Base-by-base conservation (phyloP, 2,888 invertebrate species). In the Eupithecia centaureata region DNA sequence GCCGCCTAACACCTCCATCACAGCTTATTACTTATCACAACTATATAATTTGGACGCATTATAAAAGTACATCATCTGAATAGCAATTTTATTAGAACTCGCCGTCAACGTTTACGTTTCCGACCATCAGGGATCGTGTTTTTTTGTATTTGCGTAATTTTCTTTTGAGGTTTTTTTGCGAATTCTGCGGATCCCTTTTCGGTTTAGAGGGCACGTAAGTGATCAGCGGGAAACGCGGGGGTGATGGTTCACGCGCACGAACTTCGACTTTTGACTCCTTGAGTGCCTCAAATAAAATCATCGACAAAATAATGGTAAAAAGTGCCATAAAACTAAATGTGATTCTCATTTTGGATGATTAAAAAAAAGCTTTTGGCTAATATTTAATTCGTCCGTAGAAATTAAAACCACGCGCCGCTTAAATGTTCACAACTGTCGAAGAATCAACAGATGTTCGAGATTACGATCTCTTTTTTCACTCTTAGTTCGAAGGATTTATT, bases 11-110 rank as follows among this genome's bases (percentile, higher is more conserved):
- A 73, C 75, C 71, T 76, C 71, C 79, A 79, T 79, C 79, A 79
- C 79, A 77, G 54, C 75, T 65, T 88, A 72, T 61, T 68, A 79
- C 73, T 71, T 76, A 73, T 70, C 82, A 86, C 85, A 81, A 79
- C 84, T 87, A 86, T 74, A 78, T 83, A 89, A 84, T 83, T 90
- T 91, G 91, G 91, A 91, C 91, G 91, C 91, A 85, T 91, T 79
- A 82, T 86, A 90, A 88, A 84, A 87, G 85, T 86, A 81, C 81
- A 79, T 82, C 72, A 72, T 71, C 65, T 72, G 83, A 82, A 91
- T 91, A 91, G 91, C 91, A 90, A 87, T 89, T 86, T 91, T 91
- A 91, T 90, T 91, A 91, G 91, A 87, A 87, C 82, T 81, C 81
- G 87, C 90, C 90, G 89, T 90, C 89, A 86, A 89, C 86, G 25